Base-by-base conservation (phyloP, 2,888 invertebrate genomes). In the Doris montereyensis region DNA sequence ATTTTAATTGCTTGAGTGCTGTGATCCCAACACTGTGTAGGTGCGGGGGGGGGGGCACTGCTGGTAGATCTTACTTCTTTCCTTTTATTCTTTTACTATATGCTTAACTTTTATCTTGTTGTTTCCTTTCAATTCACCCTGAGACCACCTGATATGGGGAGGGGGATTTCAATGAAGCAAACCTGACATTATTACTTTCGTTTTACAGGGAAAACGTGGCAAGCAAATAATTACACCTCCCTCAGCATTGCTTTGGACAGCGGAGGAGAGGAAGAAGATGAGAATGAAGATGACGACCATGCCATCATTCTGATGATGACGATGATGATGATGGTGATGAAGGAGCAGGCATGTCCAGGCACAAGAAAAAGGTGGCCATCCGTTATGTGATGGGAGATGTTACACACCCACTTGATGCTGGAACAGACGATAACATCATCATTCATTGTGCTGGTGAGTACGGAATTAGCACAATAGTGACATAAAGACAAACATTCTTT, bases 301-400 rank as follows among this genome's bases (percentile, higher is more conserved):
- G 52, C 52, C 52, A 41, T 10, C 17, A 10, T 17, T 41, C 52
- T 41, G 5, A 5, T 41, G 52, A 41, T 17, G 5, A 5, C 17
- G 52, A 41, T 41, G 52, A 41, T 41, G 52, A 41, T 41, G 52
- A 41, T 17, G 52, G 17, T 41, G 17, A 41, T 17, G 52, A 17
- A 41, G 52, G 17, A 41, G 17, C 8, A 41, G 85, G 8, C 84
- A 82, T 2, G 82, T 62, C 2, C 84, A 84, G 17, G 81, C 80
- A 30, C 83, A 85, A 5, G 83, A 82, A 4, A 83, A 81, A 30
- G 83, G 75, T 60, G 32, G 82, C 85, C n/a, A 87, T 91, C 10
- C 81, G 85, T 17, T 91, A 91, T 83, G 89, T 92, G 32, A 88
- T 87, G 41, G 92, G 92, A 26, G 91, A 92, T 83, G 91, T 92